Evolutionary conservation across 1,140 invertebrate genomes (phyloP).

Genomic region (Pachyrhynchus sulphureomaculatus): DNA sequence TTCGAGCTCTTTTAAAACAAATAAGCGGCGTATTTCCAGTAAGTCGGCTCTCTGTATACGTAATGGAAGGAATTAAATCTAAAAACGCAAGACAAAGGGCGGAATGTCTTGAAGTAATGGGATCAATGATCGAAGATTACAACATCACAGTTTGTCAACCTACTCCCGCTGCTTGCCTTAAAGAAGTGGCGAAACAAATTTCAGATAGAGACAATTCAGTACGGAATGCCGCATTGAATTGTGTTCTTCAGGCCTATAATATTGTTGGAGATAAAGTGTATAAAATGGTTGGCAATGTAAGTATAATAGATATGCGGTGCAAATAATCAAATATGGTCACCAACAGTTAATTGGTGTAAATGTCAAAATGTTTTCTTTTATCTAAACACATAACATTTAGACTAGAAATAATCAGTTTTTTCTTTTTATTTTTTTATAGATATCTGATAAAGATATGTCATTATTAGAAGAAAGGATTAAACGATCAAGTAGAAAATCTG

Average conservation of each 20-base stretch:
- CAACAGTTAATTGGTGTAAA: too few species aligned
- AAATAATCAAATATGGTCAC: too few species aligned
- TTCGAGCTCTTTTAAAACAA: constrained; percentile 82
- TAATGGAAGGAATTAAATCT: constrained; percentile 94
- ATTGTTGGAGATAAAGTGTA: constrained; percentile 88
- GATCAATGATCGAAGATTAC: constrained; percentile 81
- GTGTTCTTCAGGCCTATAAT: constrained; percentile 87
- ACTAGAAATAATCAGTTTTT: too few species aligned
- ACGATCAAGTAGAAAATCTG: constrained; percentile 65
- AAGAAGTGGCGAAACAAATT: constrained; percentile 92
- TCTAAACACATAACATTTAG: too few species aligned
- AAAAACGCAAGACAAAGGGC: constrained; percentile 95
- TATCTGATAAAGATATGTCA: constrained; percentile 92
- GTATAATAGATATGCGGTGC: constrained; percentile 20
- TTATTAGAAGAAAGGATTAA: constrained; percentile 95
- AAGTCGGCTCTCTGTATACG: constrained; percentile 82
- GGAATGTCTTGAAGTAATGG: constrained; percentile 92
- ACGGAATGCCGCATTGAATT: constrained; percentile 92
- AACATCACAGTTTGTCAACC: constrained; percentile 73
- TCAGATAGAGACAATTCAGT: constrained; percentile 96
- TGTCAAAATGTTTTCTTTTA: too few species aligned
- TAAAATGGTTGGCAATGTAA: constrained; percentile 87
- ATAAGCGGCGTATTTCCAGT: constrained; percentile 85
- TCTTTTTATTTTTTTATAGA: constrained; percentile 60
- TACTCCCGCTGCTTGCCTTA: constrained; percentile 73